Conservation (phyloP, 2,113 vertebrate genomes). For the Anoura caudifer region DNA sequence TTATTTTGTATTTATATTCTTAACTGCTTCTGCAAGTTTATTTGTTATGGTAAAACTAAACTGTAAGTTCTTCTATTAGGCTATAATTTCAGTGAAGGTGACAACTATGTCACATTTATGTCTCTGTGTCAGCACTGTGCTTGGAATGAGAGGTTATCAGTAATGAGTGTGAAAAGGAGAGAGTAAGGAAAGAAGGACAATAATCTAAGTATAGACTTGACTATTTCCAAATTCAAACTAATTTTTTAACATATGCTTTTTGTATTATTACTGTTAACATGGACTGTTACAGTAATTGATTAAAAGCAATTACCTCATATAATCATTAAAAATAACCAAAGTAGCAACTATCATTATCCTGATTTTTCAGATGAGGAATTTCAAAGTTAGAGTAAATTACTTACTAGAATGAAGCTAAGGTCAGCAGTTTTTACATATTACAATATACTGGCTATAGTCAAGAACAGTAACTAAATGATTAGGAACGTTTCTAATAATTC, state of each 20-base stretch:
- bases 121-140: background rate
- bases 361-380: background rate
- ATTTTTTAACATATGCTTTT: background rate
- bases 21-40: background rate
- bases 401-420: background rate
- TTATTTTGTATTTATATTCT: slow-evolving; percentile 1
- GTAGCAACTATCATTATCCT: background rate
- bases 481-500: background rate
- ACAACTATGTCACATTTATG: background rate
- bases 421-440: background rate
- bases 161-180: background rate
- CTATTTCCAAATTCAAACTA: background rate
- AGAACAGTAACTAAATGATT: background rate
- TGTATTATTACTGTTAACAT: background rate
- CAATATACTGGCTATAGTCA: background rate
- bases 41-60: background rate
- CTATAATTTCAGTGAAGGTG: background rate
- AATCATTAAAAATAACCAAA: background rate
- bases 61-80: background rate
- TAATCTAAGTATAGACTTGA: background rate
- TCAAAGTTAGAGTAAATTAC: background rate
- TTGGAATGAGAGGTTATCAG: background rate
- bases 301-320: background rate
- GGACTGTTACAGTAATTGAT: background rate
- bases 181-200: background rate